Conservation (phyloP, 1,140 invertebrate genomes). For the Anastrepha ludens region DNA sequence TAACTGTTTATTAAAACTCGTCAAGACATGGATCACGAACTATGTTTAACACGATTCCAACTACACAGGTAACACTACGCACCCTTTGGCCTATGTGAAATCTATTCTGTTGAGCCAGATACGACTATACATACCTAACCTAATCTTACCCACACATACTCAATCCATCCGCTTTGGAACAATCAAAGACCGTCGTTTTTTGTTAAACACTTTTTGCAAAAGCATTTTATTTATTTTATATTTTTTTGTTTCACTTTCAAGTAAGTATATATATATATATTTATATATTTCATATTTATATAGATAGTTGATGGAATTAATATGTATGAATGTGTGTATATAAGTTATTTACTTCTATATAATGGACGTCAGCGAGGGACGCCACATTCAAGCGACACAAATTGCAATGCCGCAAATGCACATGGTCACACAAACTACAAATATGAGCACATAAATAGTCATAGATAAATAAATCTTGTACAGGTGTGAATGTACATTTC, state of each 20-base stretch:
- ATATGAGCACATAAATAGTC: background rate
- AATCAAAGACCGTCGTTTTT: conserved; percentile 3
- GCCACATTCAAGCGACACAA: conserved; percentile 13
- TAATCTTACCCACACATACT: no score
- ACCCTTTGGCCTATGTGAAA: no score
- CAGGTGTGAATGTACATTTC: background rate
- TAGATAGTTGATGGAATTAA: conserved; percentile 55
- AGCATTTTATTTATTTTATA: conserved; percentile 52
- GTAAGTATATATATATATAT: conserved; percentile 52
- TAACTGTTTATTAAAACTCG: no score
- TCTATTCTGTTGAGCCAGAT: no score
- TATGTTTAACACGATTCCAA: no score
- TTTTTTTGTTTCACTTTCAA: conserved; percentile 48
- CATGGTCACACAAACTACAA: background rate
- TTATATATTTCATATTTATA: conserved; percentile 49
- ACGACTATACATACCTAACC: no score
- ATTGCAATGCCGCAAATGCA: conserved; percentile 42
- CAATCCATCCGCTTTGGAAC: no score
- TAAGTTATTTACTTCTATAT: conserved; percentile 52
- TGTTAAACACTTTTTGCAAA: conserved; percentile 54
- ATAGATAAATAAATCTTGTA: conserved; percentile 27
- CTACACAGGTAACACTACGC: no score
- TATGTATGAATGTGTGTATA: conserved; percentile 48
- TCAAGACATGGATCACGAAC: no score
- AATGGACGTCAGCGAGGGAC: background rate